These are phyloP conservation scores for Subanguina moxae DNA, from an alignment of 1,140 invertebrate genomes.

Conservation along the genomic window DNA sequence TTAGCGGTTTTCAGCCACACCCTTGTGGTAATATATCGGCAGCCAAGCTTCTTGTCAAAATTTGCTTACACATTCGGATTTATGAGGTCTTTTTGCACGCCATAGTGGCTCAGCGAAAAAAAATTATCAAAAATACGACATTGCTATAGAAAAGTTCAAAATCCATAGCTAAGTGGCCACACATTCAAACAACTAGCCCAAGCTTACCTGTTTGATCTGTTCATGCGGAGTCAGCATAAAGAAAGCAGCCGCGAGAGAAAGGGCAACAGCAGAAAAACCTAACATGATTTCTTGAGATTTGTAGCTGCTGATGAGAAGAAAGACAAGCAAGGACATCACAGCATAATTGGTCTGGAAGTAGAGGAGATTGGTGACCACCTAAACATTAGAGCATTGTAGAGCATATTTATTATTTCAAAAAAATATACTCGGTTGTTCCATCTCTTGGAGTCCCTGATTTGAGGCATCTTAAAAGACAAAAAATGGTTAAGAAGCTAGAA, in stretches of 20 bases:
- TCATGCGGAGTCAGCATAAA: constrained; percentile 19
- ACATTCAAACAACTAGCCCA: background rate
- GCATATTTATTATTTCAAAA: no score
- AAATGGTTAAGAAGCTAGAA: background rate
- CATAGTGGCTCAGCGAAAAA: no score
- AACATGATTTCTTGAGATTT: constrained; percentile 36
- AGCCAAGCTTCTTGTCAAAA: no score
- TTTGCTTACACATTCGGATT: no score
- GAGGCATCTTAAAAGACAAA: constrained; percentile 11
- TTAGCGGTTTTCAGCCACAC: no score
- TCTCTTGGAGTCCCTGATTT: constrained; percentile 69
- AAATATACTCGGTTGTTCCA: constrained; percentile 74
- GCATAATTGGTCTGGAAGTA: constrained; percentile 87
- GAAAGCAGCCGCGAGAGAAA: constrained; percentile 15
- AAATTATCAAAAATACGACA: no score
- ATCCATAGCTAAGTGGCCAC: background rate
- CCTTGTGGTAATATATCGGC: no score
- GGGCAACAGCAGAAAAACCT: constrained; percentile 23
- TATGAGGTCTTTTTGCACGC: no score
- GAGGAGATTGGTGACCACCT: constrained; percentile 75
- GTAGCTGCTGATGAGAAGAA: constrained; percentile 64
- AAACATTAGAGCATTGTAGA: constrained; percentile 63
- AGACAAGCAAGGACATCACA: constrained; percentile 69
- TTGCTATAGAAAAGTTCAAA: background rate
- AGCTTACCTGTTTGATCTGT: constrained; percentile 34